A percentile compares a stretch with the other conserved stretches of the same genome.
These are phyloP conservation scores for Oscheius myriophilus DNA, from an alignment of 2,888 invertebrate genomes.

Conservation along the genomic window DNA sequence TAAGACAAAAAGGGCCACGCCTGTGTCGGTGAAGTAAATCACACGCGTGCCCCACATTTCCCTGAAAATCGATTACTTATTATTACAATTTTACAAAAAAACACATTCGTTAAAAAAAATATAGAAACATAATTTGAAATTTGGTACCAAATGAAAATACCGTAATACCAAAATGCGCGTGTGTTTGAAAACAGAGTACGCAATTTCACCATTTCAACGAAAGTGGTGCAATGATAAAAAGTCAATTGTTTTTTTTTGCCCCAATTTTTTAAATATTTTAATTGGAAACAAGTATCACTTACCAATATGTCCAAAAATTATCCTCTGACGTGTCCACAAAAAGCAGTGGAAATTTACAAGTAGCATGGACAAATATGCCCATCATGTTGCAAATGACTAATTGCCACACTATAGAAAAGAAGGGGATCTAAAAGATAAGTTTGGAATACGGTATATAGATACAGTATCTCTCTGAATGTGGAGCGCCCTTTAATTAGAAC, in stretches of 20 bases:
- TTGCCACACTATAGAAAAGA: conserved; percentile 24
- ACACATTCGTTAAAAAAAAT: not conserved
- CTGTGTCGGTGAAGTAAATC: conserved; percentile 23
- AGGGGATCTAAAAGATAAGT: conserved; percentile 18
- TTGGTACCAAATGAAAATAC: too few species aligned
- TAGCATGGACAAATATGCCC: conserved; percentile 15
- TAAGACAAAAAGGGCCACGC: conserved; percentile 17
- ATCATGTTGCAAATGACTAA: conserved; percentile 18
- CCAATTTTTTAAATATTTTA: too few species aligned
- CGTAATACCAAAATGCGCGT: too few species aligned
- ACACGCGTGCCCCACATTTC: conserved; percentile 1
- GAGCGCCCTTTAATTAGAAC: conserved; percentile 20
- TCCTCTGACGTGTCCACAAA: conserved; percentile 16
- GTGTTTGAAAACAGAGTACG: too few species aligned
- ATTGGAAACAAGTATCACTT: not conserved
- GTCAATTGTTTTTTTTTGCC: too few species aligned
- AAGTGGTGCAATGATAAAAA: too few species aligned
- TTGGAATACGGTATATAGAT: not conserved
- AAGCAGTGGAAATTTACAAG: conserved; percentile 23
- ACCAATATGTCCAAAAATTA: conserved; percentile 3
- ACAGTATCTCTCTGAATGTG: conserved; percentile 25
- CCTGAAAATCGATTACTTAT: conserved; percentile 8
- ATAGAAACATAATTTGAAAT: too few species aligned
- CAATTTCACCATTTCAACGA: too few species aligned
- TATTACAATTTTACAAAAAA: too few species aligned